Evolutionary conservation across 2,888 invertebrate species (phyloP), one percentile per base, ranked within the genome.

Genomic region (Monopis laevigella): DNA sequence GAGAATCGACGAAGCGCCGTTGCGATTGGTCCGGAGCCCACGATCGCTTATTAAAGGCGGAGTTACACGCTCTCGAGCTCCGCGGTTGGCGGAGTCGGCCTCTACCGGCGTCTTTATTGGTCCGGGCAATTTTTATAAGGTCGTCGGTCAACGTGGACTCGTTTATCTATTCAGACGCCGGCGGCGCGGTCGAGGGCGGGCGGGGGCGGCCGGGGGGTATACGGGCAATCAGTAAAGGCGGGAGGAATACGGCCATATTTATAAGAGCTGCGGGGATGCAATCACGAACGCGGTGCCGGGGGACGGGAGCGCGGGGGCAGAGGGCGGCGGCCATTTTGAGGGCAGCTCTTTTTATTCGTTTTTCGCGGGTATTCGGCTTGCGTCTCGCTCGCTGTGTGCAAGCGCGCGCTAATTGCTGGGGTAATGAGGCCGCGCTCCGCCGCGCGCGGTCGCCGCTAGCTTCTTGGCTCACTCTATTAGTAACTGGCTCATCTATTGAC

Each of bases 321-420:
- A 70, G 67, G 73, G 73, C 83, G 85, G 86, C 86, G 85, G 86
- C 86, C 86, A 86, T 86, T 86, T 86, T 86, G 86, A 86, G 86
- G 86, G 85, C 84, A 84, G 85, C 84, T 85, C 85, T 83, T 82
- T 82, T 81, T 78, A 77, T 84, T 82, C 80, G 82, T 80, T 80
- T 81, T 77, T 75, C 73, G 78, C 75, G 77, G 78, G 75, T 74
- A 75, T 75, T 39, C 39, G 29, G n/a, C 38, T 14, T 32, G 34
- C 41, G 40, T 12, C 28, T 21, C 16, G n/a, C 6, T 29, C 17
- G 39, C 28, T n/a, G 65, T 71, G 70, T 72, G 72, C 68, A 72
- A 70, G 63, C 73, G 70, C 68, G 77, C 78, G 77, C 80, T 80
- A 80, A 80, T 80, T 80, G 78, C 78, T 75, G 75, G 75, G 74